Conservation (phyloP, 2,797 vertebrate genomes). For the Trematomus bernacchii region DNA sequence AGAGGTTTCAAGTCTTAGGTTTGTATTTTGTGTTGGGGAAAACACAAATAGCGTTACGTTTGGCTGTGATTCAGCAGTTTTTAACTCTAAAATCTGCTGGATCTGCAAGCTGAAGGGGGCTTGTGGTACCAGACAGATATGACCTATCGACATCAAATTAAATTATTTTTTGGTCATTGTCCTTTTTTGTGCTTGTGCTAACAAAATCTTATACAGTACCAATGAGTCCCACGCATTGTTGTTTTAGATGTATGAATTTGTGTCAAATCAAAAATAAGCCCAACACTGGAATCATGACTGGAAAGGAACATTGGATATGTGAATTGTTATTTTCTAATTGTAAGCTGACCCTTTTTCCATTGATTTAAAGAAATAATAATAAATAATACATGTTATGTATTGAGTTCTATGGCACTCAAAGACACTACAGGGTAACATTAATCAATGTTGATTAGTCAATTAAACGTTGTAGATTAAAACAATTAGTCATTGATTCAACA, state of each 20-base stretch:
- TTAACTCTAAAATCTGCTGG: neutral
- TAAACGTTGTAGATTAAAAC: neutral
- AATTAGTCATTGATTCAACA: neutral
- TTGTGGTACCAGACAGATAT: conserved; percentile 13
- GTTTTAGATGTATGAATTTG: neutral
- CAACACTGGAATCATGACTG: neutral
- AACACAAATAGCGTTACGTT: neutral
- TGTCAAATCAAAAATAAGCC: neutral
- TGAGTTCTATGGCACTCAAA: neutral
- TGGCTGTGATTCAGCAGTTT: conserved; percentile 4
- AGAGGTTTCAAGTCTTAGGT: conserved; percentile 1
- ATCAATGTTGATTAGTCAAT: no score
- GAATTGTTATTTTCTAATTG: neutral
- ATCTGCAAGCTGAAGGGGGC: neutral
- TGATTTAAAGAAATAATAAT: neutral
- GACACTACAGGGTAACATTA: no score
- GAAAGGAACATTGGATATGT: neutral
- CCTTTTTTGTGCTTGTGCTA: neutral
- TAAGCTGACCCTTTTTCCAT: neutral
- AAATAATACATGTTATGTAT: neutral
- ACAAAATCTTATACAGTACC: neutral
- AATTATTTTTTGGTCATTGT: neutral
- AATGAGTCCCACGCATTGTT: neutral
- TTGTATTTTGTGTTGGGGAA: neutral
- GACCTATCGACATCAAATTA: neutral